phyloP scores from a whole-genome alignment of 1,140 invertebrate species.

The Aphidius ervi region DNA sequence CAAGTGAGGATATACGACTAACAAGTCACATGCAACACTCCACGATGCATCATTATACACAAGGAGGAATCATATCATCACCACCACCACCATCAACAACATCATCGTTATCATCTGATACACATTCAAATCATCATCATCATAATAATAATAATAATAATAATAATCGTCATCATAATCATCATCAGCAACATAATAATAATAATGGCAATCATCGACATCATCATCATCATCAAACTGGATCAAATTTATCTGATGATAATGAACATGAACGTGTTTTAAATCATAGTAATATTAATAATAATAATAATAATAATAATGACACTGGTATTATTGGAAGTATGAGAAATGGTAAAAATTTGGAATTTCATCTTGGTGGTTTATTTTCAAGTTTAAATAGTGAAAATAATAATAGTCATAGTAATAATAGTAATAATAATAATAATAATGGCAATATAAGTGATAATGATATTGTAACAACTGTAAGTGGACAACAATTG shows the following conservation, averaged over 20 bases:
- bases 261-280: conserved; percentile 22
- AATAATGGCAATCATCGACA: conserved; percentile 23
- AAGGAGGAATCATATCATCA: too few relatives aligned
- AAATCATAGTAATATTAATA: conserved; percentile 22
- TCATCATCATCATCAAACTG: conserved; percentile 21
- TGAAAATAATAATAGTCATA: conserved; percentile 5
- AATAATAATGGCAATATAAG: neutral
- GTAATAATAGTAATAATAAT: conserved; percentile 12
- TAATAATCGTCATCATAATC: conserved; percentile 15
- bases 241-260: conserved; percentile 6
- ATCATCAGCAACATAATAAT: conserved; percentile 23
- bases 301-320: conserved; percentile 24
- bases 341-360: conserved; percentile 33
- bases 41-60: conserved; percentile 46
- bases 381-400: conserved; percentile 33
- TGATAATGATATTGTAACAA: conserved; percentile 5
- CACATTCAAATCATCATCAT: conserved; percentile 30
- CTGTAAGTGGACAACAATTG: conserved; percentile 31
- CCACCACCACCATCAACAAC: conserved; percentile 17
- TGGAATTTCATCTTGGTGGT: conserved; percentile 33
- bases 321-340: conserved; percentile 36
- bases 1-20: conserved; percentile 36
- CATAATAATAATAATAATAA: conserved; percentile 32
- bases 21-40: conserved; percentile 48
- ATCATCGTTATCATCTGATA: conserved; percentile 27